phyloP scores from a whole-genome alignment of 2,888 invertebrate genomes.

The Tribolium freemani region DNA sequence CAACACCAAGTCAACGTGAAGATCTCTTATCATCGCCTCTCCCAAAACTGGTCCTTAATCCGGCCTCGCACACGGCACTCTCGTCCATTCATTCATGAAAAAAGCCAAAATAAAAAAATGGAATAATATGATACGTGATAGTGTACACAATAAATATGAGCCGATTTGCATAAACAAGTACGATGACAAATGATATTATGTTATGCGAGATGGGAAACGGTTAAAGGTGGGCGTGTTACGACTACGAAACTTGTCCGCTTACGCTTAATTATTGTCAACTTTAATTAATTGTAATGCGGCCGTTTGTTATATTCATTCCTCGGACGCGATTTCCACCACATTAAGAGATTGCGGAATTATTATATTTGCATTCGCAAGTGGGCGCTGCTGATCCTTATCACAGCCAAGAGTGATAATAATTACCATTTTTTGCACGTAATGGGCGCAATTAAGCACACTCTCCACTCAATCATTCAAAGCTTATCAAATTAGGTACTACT shows the following conservation, averaged over 20 bases:
- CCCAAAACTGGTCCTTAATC: conserved; percentile 27
- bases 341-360: conserved; percentile 10
- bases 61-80: not conserved
- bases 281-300: conserved; percentile 37
- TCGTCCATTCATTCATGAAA: conserved; percentile 55
- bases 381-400: conserved; percentile 5
- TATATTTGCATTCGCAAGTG: not conserved
- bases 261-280: conserved; percentile 42
- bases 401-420: not conserved
- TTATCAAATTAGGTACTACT: too few species aligned
- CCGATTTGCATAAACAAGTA: conserved; percentile 55
- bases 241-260: conserved; percentile 34
- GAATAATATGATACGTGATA: conserved; percentile 49
- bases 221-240: conserved; percentile 38
- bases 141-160: conserved; percentile 49
- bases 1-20: conserved; percentile 47
- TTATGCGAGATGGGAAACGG: conserved; percentile 44
- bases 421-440: not conserved
- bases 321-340: conserved; percentile 35
- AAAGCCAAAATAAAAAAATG: conserved; percentile 42
- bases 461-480: too few species aligned
- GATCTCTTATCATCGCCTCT: conserved; percentile 47
- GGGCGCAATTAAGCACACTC: too few species aligned
- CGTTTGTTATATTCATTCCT: conserved; percentile 18
- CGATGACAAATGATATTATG: conserved; percentile 55